Base-by-base conservation (phyloP, 2,888 invertebrate species). In the Zelleria hepariella region DNA sequence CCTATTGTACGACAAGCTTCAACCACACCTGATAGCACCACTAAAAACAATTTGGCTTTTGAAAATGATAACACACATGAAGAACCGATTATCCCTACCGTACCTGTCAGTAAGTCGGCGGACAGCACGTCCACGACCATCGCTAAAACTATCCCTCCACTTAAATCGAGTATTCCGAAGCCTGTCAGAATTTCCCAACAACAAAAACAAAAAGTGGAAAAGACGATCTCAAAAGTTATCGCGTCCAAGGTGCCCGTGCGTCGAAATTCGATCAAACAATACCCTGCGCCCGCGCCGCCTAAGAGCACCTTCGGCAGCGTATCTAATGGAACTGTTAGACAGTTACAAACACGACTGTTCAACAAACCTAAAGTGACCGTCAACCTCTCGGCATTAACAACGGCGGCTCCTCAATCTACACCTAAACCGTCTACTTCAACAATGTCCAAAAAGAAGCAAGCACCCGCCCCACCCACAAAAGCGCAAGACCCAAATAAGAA, bases 241-340 rank as follows among this genome's bases (percentile, higher is more conserved):
- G 70, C 73, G 24, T 86, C 89, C 10, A 89, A 86, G 69, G 82
- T 86, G 5, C 87, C 89, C 5, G 67, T 86, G 48, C 78, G 89
- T 58, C 77, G 79, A 61, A 69, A 74, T 59, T 86, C 86, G 25
- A 57, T 78, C 42, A 87, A 88, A 65, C 82, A 83, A 63, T 77
- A 83, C 63, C 80, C 82, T 58, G 82, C 85, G 3, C 87, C 87
- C 3, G 73, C 78, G n/a, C 87, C 88, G 24, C 86, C 86, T n/a
- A 88, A 85, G 73, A 62, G 75, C 48, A 84, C 86, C 61, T 89
- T 89, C 65, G 83, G 86, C 25, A 83, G 82, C 64, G 74, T 89
- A 61, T 85, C 83, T 73, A 88, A 75, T 66, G 89, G 89, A 15
- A 81, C 82, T 62, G 88, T 89, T 1, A 88, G 86, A 67, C 86